Base-by-base conservation (phyloP, 1,140 invertebrate species). In the Drosophila miranda region DNA sequence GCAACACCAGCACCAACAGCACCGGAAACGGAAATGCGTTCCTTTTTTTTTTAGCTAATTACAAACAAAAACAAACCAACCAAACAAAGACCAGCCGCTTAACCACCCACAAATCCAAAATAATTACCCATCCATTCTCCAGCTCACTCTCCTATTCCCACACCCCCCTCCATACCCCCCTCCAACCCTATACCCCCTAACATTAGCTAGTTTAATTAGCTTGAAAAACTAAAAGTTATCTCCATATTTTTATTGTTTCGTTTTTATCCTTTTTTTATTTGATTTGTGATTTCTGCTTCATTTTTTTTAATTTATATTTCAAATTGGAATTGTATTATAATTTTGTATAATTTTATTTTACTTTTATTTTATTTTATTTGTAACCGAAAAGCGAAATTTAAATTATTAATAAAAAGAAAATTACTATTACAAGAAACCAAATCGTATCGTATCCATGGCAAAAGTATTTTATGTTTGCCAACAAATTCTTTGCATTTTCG, bases 1-100 rank as follows among this genome's bases (percentile, higher is more conserved):
- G 76, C 81, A 19, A 19, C 16, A 19, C 16, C 53, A 23, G 49
- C 75, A 70, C 14, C 30, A 48, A 38, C 70, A 75, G 67, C 70
- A 56, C 81, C 81, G 82, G 82, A 87, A 87, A 87, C 82, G 82
- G 82, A 87, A 87, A 81, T 87, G 66, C 78, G 64, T 63, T 51
- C 77, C 53, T 62, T 77, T 81, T 34, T 81, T 34, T 19, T 38
- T 38, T 60, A 77, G 50, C 63, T 70, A 80, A 77, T 71, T 75
- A 28, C 54, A 62, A 76, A 41, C 45, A 53, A 4, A 38, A 13
- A 38, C 34, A 38, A 38, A 13, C 3, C 3, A 38, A 38, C 34
- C 34, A 38, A 38, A 44, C 45, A 61, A 26, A 11, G 11, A 67
- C 23, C 45, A 51, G 28, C 42, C 43, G 26, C 54, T 13, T 58